phyloP scores from a whole-genome alignment of 1,140 invertebrate species.

The Lordiphosa clarofinis region DNA sequence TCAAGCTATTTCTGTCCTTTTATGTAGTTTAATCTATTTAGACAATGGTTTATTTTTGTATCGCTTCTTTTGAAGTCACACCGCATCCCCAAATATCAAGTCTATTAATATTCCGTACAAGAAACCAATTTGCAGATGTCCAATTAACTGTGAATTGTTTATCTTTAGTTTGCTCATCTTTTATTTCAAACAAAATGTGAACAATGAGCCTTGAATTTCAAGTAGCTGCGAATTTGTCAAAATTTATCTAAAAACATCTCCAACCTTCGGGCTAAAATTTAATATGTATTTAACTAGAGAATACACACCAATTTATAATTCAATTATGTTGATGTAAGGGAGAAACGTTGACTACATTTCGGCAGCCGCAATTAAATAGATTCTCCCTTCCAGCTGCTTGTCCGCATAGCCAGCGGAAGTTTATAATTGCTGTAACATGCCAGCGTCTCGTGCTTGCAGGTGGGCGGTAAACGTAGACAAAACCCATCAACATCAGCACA shows the following conservation, averaged over 20 bases:
- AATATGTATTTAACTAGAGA: conserved; percentile 31
- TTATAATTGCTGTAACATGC: conserved; percentile 37
- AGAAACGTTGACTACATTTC: conserved; percentile 3
- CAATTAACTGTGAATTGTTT: conserved; percentile 14
- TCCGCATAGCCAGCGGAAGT: conserved; percentile 33
- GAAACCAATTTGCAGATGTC: conserved; percentile 13
- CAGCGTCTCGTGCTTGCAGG: conserved; percentile 20
- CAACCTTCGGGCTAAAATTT: not conserved
- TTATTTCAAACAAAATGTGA: too few relatives aligned
- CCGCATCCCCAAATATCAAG: not conserved
- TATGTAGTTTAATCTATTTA: too few relatives aligned
- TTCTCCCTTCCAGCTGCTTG: not conserved
- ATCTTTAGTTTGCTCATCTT: not conserved
- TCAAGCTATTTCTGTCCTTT: too few relatives aligned
- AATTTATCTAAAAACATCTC: not conserved
- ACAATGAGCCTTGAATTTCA: conserved; percentile 11
- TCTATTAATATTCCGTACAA: conserved; percentile 6
- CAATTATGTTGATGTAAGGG: conserved; percentile 40
- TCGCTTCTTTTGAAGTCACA: too few relatives aligned
- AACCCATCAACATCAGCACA: conserved; percentile 16
- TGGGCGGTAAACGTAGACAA: conserved; percentile 19
- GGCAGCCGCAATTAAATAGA: conserved; percentile 3
- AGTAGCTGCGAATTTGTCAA: conserved; percentile 1
- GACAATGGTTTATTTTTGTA: too few relatives aligned
- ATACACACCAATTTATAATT: conserved; percentile 50